Evolutionary conservation across 2,888 invertebrate species (phyloP).

Genomic region (Melieria picta): DNA sequence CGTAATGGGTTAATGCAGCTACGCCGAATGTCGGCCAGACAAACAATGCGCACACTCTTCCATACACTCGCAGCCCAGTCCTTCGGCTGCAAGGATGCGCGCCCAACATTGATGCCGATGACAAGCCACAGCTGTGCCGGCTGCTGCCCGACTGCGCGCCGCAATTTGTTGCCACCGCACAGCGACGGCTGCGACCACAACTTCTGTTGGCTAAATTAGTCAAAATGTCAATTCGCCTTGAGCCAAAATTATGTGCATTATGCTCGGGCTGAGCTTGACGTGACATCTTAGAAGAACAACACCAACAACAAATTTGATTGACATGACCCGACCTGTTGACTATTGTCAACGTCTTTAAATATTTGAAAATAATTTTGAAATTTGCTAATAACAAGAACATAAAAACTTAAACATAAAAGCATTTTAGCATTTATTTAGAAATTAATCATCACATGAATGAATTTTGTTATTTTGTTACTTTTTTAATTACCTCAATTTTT

Average conservation of each 20-base stretch:
- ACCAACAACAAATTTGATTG: too few species aligned
- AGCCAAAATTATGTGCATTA: constrained; percentile 8
- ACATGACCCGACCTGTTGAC: too few species aligned
- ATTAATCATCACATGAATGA: too few species aligned
- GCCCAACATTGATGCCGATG: not conserved
- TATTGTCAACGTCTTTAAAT: too few species aligned
- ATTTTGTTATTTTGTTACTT: too few species aligned
- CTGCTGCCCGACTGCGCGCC: not conserved
- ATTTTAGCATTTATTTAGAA: too few species aligned
- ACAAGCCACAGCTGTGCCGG: too few species aligned
- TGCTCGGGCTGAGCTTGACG: not conserved
- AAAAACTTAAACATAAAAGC: too few species aligned
- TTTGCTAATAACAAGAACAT: too few species aligned
- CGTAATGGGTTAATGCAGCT: constrained; percentile 4
- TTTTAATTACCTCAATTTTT: too few species aligned
- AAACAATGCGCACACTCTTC: constrained; percentile 19
- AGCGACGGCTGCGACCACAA: not conserved
- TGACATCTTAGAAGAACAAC: too few species aligned
- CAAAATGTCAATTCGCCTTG: constrained; percentile 25
- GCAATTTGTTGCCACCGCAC: not conserved
- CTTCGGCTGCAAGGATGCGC: not conserved
- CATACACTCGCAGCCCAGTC: not conserved
- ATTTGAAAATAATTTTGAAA: too few species aligned
- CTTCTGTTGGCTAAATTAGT: constrained; percentile 24
- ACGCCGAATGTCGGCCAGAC: constrained; percentile 21